A percentile compares a stretch with the other conserved stretches of the same genome.
These are phyloP conservation scores for Geotria australis DNA, from an alignment of 2,797 vertebrate genomes.

Conservation along the genomic window DNA sequence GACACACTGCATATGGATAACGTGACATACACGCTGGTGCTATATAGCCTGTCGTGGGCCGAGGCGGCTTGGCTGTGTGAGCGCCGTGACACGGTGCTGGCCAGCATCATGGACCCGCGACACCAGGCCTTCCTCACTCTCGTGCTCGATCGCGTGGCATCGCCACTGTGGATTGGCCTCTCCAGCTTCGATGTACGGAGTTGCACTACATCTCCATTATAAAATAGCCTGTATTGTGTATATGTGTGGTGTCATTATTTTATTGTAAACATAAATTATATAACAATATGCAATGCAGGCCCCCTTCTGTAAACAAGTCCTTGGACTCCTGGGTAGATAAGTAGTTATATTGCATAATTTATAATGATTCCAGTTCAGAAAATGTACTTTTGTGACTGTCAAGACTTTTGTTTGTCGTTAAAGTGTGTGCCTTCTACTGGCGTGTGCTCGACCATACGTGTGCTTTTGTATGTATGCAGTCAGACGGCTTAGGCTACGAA, in stretches of 20 bases:
- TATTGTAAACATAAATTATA: no score
- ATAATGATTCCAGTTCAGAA: no score
- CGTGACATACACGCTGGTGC: constrained; percentile 43
- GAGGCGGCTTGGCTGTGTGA: constrained; percentile 58
- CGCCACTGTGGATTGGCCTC: constrained; percentile 50
- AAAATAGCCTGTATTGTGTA: no score
- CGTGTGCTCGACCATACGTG: not conserved
- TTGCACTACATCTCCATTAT: not conserved
- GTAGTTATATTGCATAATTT: no score
- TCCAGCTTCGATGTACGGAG: constrained; percentile 40
- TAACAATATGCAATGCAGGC: no score
- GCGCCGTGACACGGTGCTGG: constrained; percentile 43
- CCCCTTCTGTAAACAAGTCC: no score
- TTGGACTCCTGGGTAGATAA: no score
- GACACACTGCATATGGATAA: constrained; percentile 34
- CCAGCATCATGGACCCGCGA: constrained; percentile 24
- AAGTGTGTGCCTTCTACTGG: not conserved
- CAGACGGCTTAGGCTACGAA: constrained; percentile 18
- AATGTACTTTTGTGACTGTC: no score
- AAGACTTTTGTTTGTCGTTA: no score
- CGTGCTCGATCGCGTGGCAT: constrained; percentile 23
- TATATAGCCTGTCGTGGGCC: constrained; percentile 52
- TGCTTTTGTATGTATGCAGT: constrained; percentile 11
- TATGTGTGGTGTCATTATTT: no score
- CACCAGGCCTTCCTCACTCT: constrained; percentile 64